These are phyloP conservation scores for Papilio protenor DNA, from an alignment of 2,888 invertebrate species.

Conservation along the genomic window DNA sequence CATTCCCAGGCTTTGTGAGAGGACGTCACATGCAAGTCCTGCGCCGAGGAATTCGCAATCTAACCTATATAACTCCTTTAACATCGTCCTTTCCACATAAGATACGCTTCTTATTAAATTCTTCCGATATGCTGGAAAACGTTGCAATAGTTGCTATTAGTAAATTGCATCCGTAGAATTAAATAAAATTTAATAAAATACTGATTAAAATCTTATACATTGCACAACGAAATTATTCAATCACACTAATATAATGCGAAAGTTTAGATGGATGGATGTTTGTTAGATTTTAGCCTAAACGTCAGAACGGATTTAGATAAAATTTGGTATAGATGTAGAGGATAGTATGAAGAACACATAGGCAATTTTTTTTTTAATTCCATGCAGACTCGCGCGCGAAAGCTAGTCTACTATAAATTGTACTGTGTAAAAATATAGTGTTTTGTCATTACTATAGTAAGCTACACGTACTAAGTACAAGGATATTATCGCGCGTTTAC, in stretches of 20 bases:
- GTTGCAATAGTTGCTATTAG: neutral
- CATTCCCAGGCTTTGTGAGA: slow-evolving; percentile 36
- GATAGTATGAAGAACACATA: no score
- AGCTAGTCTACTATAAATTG: no score
- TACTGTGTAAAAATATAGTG: no score
- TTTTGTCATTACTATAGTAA: no score
- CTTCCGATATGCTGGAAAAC: slow-evolving; percentile 25
- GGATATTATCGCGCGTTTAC: slow-evolving; percentile 47
- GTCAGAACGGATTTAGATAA: no score
- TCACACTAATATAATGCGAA: no score
- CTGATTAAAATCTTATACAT: neutral
- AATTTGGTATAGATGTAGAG: no score
- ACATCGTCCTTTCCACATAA: slow-evolving; percentile 29
- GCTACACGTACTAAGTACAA: neutral
- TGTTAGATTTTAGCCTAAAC: no score
- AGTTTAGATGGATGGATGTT: no score
- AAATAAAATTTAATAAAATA: neutral
- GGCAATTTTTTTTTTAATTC: no score
- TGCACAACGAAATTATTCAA: neutral
- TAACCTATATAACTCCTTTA: slow-evolving; percentile 31
- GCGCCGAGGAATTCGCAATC: slow-evolving; percentile 40
- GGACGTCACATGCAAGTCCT: slow-evolving; percentile 36
- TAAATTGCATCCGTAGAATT: neutral
- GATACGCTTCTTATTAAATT: slow-evolving; percentile 41
- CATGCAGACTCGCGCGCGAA: no score